Conservation (phyloP, 2,888 invertebrate genomes). For the Agrochola macilenta region DNA sequence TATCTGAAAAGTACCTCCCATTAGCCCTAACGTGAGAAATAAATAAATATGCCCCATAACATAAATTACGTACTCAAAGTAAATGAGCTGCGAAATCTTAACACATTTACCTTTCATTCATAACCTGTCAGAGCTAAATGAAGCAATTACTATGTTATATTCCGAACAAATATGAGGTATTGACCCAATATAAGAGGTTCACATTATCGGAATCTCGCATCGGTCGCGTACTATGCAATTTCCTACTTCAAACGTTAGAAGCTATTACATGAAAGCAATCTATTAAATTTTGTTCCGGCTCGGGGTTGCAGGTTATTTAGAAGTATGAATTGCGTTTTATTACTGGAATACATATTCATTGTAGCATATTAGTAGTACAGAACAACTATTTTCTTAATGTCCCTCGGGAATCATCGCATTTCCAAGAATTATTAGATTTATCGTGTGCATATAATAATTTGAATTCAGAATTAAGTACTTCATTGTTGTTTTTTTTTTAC, state of each 20-base stretch:
- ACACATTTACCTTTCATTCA: constrained; percentile 47
- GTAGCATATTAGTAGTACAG: neutral
- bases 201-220: constrained; percentile 55
- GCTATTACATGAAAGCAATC: constrained; percentile 72
- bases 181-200: constrained; percentile 39
- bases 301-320: constrained; percentile 51
- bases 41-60: constrained; percentile 33
- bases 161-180: constrained; percentile 46
- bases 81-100: constrained; percentile 46
- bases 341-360: constrained; percentile 27
- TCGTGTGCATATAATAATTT: no score
- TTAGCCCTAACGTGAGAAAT: constrained; percentile 32
- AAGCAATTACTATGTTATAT: constrained; percentile 58
- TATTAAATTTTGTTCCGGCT: constrained; percentile 67
- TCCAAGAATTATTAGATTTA: no score
- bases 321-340: constrained; percentile 39
- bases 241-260: constrained; percentile 70
- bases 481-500: no score
- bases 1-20: constrained; percentile 13
- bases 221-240: constrained; percentile 68
- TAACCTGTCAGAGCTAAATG: constrained; percentile 51
- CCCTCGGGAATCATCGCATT: no score
- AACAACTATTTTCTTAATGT: no score
- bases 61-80: constrained; percentile 44
- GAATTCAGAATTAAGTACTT: no score